These are phyloP conservation scores for Wasmannia auropunctata DNA, from an alignment of 1,140 invertebrate genomes.

Conservation along the genomic window DNA sequence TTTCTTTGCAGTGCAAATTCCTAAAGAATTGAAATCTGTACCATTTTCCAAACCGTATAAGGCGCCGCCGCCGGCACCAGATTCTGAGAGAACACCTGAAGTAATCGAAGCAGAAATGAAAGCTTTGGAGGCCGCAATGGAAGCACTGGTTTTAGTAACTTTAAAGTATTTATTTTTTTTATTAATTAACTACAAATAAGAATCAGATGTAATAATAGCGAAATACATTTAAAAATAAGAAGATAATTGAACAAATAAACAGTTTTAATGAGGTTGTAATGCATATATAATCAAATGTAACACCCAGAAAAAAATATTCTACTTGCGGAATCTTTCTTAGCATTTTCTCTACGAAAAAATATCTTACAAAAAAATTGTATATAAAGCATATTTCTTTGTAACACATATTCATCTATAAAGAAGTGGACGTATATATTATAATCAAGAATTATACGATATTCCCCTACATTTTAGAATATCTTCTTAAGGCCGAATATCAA, in stretches of 20 bases:
- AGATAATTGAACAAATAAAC: not conserved
- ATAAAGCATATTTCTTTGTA: too few species aligned
- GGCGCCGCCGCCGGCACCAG: slow-evolving; percentile 88
- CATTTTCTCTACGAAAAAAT: too few species aligned
- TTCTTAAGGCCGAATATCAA: too few species aligned
- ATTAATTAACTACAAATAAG: not conserved
- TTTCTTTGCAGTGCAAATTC: slow-evolving; percentile 87
- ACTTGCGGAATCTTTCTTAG: too few species aligned
- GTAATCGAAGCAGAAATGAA: slow-evolving; percentile 93
- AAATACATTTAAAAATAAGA: not conserved
- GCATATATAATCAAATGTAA: too few species aligned
- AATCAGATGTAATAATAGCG: not conserved
- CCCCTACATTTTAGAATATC: too few species aligned
- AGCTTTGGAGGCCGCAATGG: slow-evolving; percentile 90
- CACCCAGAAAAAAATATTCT: too few species aligned
- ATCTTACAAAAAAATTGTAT: too few species aligned
- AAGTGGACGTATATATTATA: too few species aligned
- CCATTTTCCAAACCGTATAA: slow-evolving; percentile 90
- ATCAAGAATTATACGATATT: too few species aligned
- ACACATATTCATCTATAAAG: too few species aligned
- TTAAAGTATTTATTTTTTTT: slow-evolving; percentile 86
- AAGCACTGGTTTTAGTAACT: slow-evolving; percentile 89
- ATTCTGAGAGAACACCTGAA: slow-evolving; percentile 90
- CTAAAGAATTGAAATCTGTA: slow-evolving; percentile 88
- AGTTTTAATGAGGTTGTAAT: not conserved